Evolutionary conservation across 2,113 vertebrate genomes (phyloP).

Genomic region (Leuciscus idus): DNA sequence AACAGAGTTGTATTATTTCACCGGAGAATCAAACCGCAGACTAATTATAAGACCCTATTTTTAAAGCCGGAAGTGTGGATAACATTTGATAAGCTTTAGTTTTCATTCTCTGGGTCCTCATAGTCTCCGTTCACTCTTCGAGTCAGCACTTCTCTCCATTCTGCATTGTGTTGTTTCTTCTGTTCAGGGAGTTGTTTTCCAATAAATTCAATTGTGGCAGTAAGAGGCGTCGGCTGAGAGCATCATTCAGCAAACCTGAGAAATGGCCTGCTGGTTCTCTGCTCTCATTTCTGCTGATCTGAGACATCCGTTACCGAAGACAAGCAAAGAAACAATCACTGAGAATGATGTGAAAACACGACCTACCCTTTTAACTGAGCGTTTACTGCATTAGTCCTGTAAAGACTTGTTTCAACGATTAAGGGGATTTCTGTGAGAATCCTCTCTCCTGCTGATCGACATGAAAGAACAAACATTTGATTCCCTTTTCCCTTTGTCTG

Average conservation of each 20-base stretch:
- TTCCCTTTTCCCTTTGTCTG: not conserved
- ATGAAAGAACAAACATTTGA: not conserved
- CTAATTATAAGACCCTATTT: not conserved
- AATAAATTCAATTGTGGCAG: slow-evolving; percentile 44
- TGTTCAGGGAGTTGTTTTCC: slow-evolving; percentile 46
- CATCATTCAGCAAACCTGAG: slow-evolving; percentile 31
- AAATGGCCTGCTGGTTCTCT: slow-evolving; percentile 14
- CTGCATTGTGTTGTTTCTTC: slow-evolving; percentile 12
- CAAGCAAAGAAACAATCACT: slow-evolving; percentile 2
- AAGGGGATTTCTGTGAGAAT: not conserved
- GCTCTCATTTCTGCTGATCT: slow-evolving; percentile 33
- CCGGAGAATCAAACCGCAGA: not conserved
- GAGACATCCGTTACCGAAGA: not conserved
- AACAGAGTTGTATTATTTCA: not conserved
- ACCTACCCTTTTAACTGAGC: not conserved
- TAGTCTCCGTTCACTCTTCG: not conserved
- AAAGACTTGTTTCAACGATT: not conserved
- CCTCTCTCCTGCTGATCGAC: not conserved
- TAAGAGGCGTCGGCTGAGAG: slow-evolving; percentile 40
- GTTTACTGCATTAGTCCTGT: not conserved
- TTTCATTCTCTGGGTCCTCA: not conserved
- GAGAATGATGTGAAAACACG: not conserved
- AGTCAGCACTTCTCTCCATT: slow-evolving; percentile 17
- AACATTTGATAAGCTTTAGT: not conserved
- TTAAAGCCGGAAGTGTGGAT: not conserved